Evolutionary conservation across 2,797 vertebrate genomes (phyloP).

Genomic region (Halcyon leucocephala): DNA sequence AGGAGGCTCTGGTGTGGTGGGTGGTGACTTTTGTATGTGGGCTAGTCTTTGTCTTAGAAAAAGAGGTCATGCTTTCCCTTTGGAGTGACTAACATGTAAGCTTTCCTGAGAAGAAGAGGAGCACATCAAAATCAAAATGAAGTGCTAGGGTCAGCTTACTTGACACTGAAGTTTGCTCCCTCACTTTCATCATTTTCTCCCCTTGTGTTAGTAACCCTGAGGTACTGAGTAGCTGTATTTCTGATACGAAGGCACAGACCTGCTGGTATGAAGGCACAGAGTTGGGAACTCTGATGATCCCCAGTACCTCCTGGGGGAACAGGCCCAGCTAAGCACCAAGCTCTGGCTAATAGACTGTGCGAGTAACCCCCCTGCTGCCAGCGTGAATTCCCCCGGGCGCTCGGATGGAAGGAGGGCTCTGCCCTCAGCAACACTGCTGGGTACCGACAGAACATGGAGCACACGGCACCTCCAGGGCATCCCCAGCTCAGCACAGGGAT

Average conservation of each 20-base stretch:
- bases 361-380: background rate
- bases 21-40: background rate
- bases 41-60: background rate
- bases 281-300: background rate
- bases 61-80: background rate
- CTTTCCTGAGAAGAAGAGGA: background rate
- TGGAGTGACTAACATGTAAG: background rate
- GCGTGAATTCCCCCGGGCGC: fast-evolving
- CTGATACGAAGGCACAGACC: background rate
- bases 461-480: background rate
- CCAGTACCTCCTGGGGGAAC: background rate
- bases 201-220: background rate
- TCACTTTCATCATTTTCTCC: background rate
- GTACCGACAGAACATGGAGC: fast-evolving
- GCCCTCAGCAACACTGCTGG: background rate
- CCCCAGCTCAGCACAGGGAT: background rate
- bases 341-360: background rate
- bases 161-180: background rate
- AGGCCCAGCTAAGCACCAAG: background rate
- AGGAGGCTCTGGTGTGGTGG: background rate
- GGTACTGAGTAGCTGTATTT: background rate
- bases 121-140: fast-evolving
- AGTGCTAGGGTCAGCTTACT: background rate
- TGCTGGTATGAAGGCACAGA: background rate
- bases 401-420: background rate